Percentiles rank a stretch among this genome's conserved stretches.
Evolutionary conservation across 2,797 vertebrate genomes (phyloP).

Genomic region (Schizothorax lantsangensis): DNA sequence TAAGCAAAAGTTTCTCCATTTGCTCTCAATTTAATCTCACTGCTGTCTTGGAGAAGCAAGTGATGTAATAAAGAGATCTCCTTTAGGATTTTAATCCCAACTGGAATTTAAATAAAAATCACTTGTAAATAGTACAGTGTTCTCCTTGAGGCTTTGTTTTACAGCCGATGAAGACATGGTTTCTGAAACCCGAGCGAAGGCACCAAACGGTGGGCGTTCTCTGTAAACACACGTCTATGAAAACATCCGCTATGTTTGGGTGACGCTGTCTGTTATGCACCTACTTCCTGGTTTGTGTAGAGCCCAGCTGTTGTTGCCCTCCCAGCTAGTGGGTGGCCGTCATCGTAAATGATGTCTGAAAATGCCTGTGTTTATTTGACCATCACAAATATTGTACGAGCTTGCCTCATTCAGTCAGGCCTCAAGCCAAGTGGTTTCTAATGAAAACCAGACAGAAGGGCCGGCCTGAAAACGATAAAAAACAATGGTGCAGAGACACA

Average conservation of each 20-base stretch:
- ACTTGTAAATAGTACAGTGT: conserved; percentile 47
- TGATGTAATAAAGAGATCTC: not conserved
- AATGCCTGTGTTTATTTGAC: conserved; percentile 71
- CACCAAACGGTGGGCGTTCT: conserved; percentile 17
- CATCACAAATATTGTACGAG: conserved; percentile 73
- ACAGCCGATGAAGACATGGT: conserved; percentile 26
- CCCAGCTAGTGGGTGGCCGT: conserved; percentile 42
- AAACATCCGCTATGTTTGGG: conserved; percentile 40
- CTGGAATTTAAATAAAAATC: conserved; percentile 50
- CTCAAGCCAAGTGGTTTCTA: conserved; percentile 74
- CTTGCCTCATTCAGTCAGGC: conserved; percentile 73
- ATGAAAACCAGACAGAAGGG: conserved; percentile 82
- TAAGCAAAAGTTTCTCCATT: not conserved
- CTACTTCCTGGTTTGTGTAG: conserved; percentile 43
- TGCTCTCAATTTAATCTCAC: not conserved
- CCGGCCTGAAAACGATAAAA: conserved; percentile 71
- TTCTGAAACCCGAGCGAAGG: not conserved
- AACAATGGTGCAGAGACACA: conserved; percentile 75
- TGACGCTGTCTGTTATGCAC: conserved; percentile 19
- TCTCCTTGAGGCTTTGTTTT: conserved; percentile 15
- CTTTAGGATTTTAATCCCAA: not conserved
- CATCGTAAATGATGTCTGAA: conserved; percentile 48
- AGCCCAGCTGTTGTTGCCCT: conserved; percentile 42
- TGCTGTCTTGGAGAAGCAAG: not conserved
- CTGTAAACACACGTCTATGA: conserved; percentile 29